These are phyloP conservation scores for Laothoe populi DNA, from an alignment of 2,888 invertebrate species.

Conservation along the genomic window DNA sequence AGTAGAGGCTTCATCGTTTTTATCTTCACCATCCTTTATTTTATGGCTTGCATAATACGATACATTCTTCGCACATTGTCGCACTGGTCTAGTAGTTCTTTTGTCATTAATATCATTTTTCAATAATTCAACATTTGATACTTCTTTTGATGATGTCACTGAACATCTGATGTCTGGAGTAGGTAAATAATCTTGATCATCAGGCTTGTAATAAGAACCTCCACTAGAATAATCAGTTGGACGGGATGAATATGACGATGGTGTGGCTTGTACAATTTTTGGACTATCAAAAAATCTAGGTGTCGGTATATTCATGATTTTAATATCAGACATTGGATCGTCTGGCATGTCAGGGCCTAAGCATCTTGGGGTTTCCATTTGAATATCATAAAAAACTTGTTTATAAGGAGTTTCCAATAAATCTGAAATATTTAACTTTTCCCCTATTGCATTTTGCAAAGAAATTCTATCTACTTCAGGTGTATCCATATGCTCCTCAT, in stretches of 20 bases:
- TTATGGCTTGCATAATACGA: slow-evolving; percentile 64
- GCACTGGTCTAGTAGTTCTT: slow-evolving; percentile 62
- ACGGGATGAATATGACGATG: slow-evolving; percentile 74
- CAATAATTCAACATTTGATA: slow-evolving; percentile 37
- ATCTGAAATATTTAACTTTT: slow-evolving; percentile 75
- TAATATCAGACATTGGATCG: slow-evolving; percentile 81
- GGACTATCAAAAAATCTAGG: slow-evolving; percentile 81
- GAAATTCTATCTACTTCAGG: slow-evolving; percentile 73
- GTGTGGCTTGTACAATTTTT: slow-evolving; percentile 64
- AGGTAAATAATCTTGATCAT: slow-evolving; percentile 82
- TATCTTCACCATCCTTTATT: slow-evolving; percentile 48
- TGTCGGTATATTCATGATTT: slow-evolving; percentile 83
- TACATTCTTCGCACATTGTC: slow-evolving; percentile 77
- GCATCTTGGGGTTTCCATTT: slow-evolving; percentile 84
- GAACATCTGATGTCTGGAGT: slow-evolving; percentile 59
- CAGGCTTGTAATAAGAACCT: slow-evolving; percentile 87
- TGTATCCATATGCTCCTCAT: slow-evolving; percentile 60
- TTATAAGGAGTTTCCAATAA: slow-evolving; percentile 86
- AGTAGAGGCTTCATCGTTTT: slow-evolving; percentile 46
- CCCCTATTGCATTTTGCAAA: slow-evolving; percentile 73
- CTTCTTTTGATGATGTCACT: slow-evolving; percentile 51
- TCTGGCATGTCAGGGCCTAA: slow-evolving; percentile 72
- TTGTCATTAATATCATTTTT: slow-evolving; percentile 42
- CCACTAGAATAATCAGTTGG: slow-evolving; percentile 86
- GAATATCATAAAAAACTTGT: slow-evolving; percentile 73